phyloP scores from a whole-genome alignment of 2,113 vertebrate genomes.

The Carettochelys insculpta region DNA sequence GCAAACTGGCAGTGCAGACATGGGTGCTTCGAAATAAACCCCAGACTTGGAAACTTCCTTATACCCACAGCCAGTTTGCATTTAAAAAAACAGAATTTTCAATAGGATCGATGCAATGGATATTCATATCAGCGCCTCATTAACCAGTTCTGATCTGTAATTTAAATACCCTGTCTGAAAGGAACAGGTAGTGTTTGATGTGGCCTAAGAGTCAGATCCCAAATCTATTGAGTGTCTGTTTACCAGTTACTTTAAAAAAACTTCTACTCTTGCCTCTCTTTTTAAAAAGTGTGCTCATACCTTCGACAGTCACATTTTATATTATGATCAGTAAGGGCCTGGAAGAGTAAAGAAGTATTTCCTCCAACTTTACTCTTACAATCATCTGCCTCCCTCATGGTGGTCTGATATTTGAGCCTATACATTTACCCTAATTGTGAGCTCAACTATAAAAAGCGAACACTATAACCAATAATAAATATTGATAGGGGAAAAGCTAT shows the following conservation, averaged over 20 bases:
- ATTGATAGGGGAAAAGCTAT: neutral
- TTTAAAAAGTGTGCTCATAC: neutral
- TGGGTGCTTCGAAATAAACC: no score
- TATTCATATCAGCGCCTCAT: no score
- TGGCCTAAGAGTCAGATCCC: neutral
- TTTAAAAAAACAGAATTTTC: no score
- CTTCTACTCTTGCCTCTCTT: no score
- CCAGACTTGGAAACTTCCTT: no score
- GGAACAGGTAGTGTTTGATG: no score
- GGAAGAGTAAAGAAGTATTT: neutral
- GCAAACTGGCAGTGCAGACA: no score
- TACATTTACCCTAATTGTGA: neutral
- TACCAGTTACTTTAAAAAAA: neutral
- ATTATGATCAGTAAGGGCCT: neutral
- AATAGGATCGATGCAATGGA: no score
- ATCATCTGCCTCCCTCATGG: neutral
- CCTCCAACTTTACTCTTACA: neutral
- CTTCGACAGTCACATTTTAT: neutral
- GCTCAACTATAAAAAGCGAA: neutral
- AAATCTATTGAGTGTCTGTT: neutral
- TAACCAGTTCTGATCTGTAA: no score
- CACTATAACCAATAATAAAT: neutral
- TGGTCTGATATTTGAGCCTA: neutral
- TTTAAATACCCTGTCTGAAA: no score
- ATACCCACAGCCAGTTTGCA: no score